Conservation (phyloP, 2,113 vertebrate species). For the Benitochromis conjunctus region DNA sequence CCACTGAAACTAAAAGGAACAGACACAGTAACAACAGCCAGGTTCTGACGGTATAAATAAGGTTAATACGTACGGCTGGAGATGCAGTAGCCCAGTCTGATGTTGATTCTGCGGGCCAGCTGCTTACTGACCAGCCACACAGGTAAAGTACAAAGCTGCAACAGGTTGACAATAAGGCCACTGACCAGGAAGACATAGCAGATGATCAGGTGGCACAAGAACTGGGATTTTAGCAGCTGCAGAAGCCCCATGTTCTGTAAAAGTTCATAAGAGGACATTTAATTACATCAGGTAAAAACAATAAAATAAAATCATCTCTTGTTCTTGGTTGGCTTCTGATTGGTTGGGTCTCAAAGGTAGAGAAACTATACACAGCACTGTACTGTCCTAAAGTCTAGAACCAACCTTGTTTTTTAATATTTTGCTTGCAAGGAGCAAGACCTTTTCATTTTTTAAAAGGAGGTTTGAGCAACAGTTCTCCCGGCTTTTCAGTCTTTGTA, state of each 20-base stretch:
- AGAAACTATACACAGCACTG: not conserved
- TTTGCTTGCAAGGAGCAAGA: not conserved
- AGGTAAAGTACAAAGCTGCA: constrained; percentile 85
- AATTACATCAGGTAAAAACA: not conserved
- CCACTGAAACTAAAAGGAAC: not conserved
- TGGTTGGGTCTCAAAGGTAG: not conserved
- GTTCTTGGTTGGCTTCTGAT: not conserved
- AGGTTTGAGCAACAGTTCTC: not conserved
- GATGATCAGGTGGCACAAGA: constrained; percentile 88
- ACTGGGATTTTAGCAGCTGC: constrained; percentile 87
- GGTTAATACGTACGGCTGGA: constrained; percentile 84
- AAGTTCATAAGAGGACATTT: not conserved
- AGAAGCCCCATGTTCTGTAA: constrained; percentile 80
- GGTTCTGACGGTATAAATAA: not conserved
- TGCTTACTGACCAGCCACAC: constrained; percentile 89
- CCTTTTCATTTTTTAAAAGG: not conserved
- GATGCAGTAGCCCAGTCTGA: constrained; percentile 87
- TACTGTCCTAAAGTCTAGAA: not conserved
- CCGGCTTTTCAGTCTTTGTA: not conserved
- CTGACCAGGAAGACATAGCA: constrained; percentile 92
- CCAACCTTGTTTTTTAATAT: not conserved
- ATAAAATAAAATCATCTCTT: not conserved
- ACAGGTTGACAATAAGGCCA: constrained; percentile 86
- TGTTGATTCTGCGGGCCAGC: constrained; percentile 89
- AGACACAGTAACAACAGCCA: not conserved